phyloP scores from a whole-genome alignment of 2,888 invertebrate species.

The Standfussiana lucernea region DNA sequence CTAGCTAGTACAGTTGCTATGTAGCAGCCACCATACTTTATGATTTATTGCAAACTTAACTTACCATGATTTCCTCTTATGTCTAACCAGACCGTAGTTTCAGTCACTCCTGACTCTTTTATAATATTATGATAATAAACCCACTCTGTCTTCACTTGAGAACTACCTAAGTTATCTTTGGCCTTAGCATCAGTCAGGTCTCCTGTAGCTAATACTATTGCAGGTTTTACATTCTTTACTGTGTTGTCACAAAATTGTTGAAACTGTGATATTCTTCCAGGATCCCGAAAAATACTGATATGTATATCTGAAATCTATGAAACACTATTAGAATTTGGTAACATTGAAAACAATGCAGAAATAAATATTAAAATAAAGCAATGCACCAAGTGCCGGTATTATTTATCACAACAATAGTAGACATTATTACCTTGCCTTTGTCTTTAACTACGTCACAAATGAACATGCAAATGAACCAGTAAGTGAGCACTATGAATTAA shows the following conservation, averaged over 20 bases:
- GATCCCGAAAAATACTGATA: slow-evolving; percentile 95
- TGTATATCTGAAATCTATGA: slow-evolving; percentile 96
- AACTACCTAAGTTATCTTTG: slow-evolving; percentile 94
- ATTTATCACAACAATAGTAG: slow-evolving; percentile 32
- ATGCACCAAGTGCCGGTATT: background rate
- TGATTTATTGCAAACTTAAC: slow-evolving; percentile 7
- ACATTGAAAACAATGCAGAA: slow-evolving; percentile 24
- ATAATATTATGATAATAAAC: slow-evolving; percentile 93
- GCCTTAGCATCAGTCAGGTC: slow-evolving; percentile 97
- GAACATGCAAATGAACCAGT: slow-evolving; percentile 17
- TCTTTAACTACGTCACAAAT: slow-evolving; percentile 63
- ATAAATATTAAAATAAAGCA: slow-evolving; percentile 18
- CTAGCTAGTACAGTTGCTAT: background rate
- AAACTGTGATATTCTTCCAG: slow-evolving; percentile 93
- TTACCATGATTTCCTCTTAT: slow-evolving; percentile 97
- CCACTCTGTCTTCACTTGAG: slow-evolving; percentile 96
- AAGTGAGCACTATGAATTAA: slow-evolving; percentile 32
- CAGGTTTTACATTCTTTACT: slow-evolving; percentile 93
- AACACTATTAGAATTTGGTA: background rate
- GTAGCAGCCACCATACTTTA: background rate
- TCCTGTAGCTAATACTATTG: slow-evolving; percentile 95
- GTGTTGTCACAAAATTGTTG: slow-evolving; percentile 95
- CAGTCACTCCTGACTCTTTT: slow-evolving; percentile 91
- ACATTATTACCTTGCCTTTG: slow-evolving; percentile 54
- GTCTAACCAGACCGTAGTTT: slow-evolving; percentile 96